Evolutionary conservation across 2,888 invertebrate genomes (phyloP).

Genomic region (Dicyrtoma fusca): DNA sequence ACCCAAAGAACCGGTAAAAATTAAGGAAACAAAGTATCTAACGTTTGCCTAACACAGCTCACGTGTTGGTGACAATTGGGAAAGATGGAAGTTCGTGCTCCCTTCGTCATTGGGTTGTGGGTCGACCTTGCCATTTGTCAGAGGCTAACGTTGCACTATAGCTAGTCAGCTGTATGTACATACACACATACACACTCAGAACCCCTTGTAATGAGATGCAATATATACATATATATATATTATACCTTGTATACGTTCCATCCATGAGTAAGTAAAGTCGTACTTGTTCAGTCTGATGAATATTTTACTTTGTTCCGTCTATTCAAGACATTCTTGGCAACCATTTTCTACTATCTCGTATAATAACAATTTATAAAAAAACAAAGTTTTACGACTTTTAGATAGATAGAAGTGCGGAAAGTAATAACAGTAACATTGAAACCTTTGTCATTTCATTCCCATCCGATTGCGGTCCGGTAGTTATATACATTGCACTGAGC

Average conservation of each 20-base stretch:
- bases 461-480: slow-evolving; percentile 35
- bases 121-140: slow-evolving; percentile 31
- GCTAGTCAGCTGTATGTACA: not conserved
- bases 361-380: not conserved
- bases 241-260: not conserved
- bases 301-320: too few relatives aligned
- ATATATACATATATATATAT: too few relatives aligned
- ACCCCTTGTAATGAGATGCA: too few relatives aligned
- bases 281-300: slow-evolving; percentile 8
- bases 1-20: slow-evolving; percentile 28
- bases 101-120: slow-evolving; percentile 13
- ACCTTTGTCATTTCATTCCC: slow-evolving; percentile 41
- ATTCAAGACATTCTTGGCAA: slow-evolving; percentile 11
- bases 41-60: not conserved
- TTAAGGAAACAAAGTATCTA: slow-evolving; percentile 24
- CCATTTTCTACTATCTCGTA: not conserved
- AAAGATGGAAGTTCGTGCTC: slow-evolving; percentile 25
- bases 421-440: slow-evolving; percentile 38
- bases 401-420: slow-evolving; percentile 36
- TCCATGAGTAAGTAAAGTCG: not conserved
- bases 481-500: too few relatives aligned
- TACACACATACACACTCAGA: not conserved
- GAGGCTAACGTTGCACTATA: not conserved
- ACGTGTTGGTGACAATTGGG: slow-evolving; percentile 27
- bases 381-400: not conserved